Conservation (phyloP, 1,140 invertebrate genomes). For the Octopus bimaculoides region DNA sequence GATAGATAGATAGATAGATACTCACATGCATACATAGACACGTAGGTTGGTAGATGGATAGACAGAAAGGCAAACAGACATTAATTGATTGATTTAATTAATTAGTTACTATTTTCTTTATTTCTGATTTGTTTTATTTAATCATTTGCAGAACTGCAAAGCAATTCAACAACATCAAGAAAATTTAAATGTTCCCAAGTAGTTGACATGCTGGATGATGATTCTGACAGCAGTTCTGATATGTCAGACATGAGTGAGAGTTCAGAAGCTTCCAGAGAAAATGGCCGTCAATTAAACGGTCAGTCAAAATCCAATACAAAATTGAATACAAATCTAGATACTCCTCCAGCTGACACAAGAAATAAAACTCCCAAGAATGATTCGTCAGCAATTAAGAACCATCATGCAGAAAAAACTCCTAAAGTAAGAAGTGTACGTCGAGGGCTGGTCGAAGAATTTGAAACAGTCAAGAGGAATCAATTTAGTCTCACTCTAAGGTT, state of each 20-base stretch:
- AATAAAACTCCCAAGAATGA: not conserved
- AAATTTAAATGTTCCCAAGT: not conserved
- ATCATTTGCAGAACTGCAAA: not conserved
- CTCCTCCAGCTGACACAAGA: no score
- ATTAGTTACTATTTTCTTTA: not conserved
- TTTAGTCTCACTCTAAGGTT: no score
- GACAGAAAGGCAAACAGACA: not conserved
- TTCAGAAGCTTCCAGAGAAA: not conserved
- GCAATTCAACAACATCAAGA: not conserved
- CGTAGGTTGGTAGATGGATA: not conserved
- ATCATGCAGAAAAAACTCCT: not conserved
- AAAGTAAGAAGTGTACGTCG: constrained; percentile 2
- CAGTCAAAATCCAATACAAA: not conserved
- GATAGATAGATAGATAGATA: not conserved
- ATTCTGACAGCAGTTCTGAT: not conserved
- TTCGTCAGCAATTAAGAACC: not conserved
- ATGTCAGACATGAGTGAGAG: not conserved
- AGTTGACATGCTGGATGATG: constrained; percentile 7
- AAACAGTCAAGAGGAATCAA: not conserved
- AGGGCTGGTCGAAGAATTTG: not conserved
- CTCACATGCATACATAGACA: not conserved
- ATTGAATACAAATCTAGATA: no score
- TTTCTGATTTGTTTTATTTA: not conserved
- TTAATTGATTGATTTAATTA: not conserved
- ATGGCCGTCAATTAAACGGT: not conserved